These are phyloP conservation scores for Pseudomugil tenellus DNA, from an alignment of 2,797 vertebrate genomes.

Conservation along the genomic window DNA sequence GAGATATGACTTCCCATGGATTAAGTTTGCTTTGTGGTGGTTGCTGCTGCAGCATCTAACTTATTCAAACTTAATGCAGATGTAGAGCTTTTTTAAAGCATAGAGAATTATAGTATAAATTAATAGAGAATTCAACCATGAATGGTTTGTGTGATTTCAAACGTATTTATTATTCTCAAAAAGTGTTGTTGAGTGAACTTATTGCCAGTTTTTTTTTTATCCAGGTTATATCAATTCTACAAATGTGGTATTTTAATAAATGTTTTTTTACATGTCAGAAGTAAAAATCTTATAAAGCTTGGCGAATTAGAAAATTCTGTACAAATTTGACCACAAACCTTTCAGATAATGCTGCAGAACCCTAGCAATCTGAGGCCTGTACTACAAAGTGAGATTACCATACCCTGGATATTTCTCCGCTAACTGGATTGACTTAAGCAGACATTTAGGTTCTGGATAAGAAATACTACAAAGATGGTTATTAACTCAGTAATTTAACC, in stretches of 20 bases:
- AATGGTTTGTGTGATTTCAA: background rate
- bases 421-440: no score
- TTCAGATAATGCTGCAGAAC: background rate
- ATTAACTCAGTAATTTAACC: no score
- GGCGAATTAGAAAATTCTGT: background rate
- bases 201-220: background rate
- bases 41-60: constrained; percentile 1
- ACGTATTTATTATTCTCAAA: background rate
- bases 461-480: no score
- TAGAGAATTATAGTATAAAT: no score
- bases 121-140: background rate
- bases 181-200: background rate
- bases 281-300: background rate
- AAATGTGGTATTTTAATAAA: background rate
- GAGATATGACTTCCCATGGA: background rate
- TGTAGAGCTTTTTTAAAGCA: background rate
- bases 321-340: background rate
- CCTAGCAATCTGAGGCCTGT: background rate
- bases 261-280: background rate
- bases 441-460: no score
- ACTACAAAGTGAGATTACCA: no score
- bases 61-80: constrained; percentile 1
- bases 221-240: background rate
- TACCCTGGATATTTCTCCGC: no score
- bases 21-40: constrained; percentile 31